Conservation (phyloP, 2,888 invertebrate species). For the Gisinianus flammeolus region DNA sequence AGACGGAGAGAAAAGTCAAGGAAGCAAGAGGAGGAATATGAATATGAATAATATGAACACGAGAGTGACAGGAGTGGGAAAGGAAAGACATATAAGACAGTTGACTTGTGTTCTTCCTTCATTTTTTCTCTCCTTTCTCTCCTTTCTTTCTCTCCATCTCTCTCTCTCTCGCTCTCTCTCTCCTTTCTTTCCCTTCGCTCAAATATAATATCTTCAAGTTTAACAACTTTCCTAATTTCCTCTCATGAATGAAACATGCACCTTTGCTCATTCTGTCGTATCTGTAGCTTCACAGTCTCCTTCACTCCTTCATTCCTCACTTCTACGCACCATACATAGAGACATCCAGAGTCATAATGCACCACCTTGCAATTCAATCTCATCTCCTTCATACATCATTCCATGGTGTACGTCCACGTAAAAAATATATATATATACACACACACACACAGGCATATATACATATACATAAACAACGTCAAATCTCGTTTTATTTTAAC, state of each 20-base stretch:
- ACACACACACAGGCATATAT: too few relatives aligned
- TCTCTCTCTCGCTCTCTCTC: too few relatives aligned
- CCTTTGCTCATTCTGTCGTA: background rate
- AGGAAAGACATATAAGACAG: background rate
- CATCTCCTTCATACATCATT: too few relatives aligned
- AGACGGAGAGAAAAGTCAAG: background rate
- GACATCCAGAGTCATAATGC: too few relatives aligned
- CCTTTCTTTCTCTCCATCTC: too few relatives aligned
- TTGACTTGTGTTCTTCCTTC: background rate
- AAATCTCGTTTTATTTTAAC: too few relatives aligned
- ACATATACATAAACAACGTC: too few relatives aligned
- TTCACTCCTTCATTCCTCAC: background rate
- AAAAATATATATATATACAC: too few relatives aligned
- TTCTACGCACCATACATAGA: background rate
- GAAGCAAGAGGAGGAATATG: background rate
- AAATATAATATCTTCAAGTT: background rate
- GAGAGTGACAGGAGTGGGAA: background rate
- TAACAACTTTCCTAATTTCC: slow-evolving; percentile 10
- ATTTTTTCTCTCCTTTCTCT: background rate
- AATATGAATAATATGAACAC: too few relatives aligned
- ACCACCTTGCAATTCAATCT: too few relatives aligned
- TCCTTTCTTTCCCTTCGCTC: too few relatives aligned
- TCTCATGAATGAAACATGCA: slow-evolving; percentile 2
- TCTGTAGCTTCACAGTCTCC: background rate
- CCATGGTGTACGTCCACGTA: too few relatives aligned